phyloP scores from a whole-genome alignment of 2,888 invertebrate species.

The Clepsis dumicolana region DNA sequence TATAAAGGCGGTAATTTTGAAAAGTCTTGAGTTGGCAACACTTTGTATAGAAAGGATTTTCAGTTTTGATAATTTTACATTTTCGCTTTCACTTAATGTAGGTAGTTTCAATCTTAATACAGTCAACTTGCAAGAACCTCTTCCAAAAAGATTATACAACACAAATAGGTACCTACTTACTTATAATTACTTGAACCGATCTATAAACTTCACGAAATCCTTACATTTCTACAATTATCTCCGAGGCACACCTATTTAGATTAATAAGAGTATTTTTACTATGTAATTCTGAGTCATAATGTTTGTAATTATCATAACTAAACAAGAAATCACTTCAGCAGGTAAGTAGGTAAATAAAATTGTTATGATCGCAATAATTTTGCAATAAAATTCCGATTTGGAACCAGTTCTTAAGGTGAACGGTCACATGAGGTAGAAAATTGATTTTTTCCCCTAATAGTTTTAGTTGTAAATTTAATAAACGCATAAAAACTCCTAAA shows the following conservation, averaged over 20 bases:
- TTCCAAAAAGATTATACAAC: too few relatives aligned
- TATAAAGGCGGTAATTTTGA: too few relatives aligned
- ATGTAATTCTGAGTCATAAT: neutral
- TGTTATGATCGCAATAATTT: constrained; percentile 21
- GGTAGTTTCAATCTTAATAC: too few relatives aligned
- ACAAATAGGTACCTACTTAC: neutral
- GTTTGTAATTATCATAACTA: constrained; percentile 2
- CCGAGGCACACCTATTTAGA: neutral
- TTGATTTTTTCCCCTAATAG: too few relatives aligned
- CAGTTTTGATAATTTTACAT: too few relatives aligned
- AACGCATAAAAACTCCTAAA: too few relatives aligned
- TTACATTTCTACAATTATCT: neutral
- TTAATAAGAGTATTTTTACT: neutral
- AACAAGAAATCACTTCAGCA: neutral
- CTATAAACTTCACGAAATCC: neutral
- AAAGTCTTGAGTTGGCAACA: too few relatives aligned
- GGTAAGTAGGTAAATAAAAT: constrained; percentile 12
- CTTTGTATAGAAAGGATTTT: too few relatives aligned
- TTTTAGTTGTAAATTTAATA: too few relatives aligned
- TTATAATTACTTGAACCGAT: neutral
- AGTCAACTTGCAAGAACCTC: too few relatives aligned
- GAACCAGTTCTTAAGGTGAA: constrained; percentile 19
- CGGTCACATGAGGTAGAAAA: neutral
- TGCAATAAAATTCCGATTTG: constrained; percentile 21
- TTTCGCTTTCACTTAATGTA: too few relatives aligned